A percentile compares a stretch with the other conserved stretches of the same genome.
These are phyloP conservation scores for Dermatemys mawii DNA, from an alignment of 2,113 vertebrate genomes.

Conservation along the genomic window DNA sequence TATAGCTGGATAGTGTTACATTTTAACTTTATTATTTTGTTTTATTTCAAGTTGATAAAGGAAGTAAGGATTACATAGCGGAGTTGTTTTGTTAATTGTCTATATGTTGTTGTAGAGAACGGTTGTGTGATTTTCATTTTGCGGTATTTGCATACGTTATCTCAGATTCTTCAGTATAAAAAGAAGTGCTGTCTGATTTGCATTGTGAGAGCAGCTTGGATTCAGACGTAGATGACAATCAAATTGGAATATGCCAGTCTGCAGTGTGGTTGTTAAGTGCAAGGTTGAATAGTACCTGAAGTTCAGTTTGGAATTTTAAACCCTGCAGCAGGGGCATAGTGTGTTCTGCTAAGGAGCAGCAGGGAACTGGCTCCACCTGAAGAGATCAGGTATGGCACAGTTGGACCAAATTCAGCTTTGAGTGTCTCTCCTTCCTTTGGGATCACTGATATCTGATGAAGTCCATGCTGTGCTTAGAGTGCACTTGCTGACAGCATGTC, in stretches of 20 bases:
- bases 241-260: background rate
- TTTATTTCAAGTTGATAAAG: background rate
- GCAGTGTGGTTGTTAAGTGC: background rate
- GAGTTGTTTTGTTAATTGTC: background rate
- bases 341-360: background rate
- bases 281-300: background rate
- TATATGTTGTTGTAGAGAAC: background rate
- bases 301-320: background rate
- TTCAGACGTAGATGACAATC: background rate
- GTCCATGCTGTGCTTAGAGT: background rate
- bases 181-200: background rate
- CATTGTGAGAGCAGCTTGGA: background rate
- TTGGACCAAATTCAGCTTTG: constrained; percentile 53
- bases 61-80: background rate
- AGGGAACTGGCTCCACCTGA: constrained; percentile 42
- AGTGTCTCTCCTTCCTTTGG: background rate
- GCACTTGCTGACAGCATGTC: constrained; percentile 41
- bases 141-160: rapidly evolving
- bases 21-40: background rate
- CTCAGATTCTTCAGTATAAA: background rate
- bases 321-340: background rate
- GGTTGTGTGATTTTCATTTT: background rate
- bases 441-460: constrained; percentile 52
- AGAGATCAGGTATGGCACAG: constrained; percentile 54
- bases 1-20: background rate